Evolutionary conservation across 2,113 vertebrate genomes (phyloP).

Genomic region (Albula glossodonta): DNA sequence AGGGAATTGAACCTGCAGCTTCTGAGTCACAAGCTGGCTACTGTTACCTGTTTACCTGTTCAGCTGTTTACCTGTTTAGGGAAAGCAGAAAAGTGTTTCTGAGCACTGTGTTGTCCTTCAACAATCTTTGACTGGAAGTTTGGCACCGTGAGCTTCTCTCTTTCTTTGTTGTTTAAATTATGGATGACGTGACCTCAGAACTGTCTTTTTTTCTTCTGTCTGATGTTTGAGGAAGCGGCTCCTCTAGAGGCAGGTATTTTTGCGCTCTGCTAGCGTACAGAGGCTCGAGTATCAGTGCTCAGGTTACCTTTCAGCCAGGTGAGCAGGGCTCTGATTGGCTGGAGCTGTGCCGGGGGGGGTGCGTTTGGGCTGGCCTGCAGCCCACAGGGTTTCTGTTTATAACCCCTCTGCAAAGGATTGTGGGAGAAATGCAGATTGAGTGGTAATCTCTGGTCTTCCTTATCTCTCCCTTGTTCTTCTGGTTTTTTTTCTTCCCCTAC

Average conservation of each 20-base stretch:
- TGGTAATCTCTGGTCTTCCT: slow-evolving; percentile 6
- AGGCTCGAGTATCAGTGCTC: slow-evolving; percentile 35
- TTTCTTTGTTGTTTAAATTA: background rate
- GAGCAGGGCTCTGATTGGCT: slow-evolving; percentile 44
- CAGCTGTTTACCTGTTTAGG: background rate
- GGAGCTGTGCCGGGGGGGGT: slow-evolving; percentile 7
- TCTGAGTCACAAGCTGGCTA: too few species aligned
- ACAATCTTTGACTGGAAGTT: background rate
- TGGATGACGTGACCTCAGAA: background rate
- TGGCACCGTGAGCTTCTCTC: background rate
- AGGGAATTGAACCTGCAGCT: too few species aligned
- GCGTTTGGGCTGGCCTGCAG: slow-evolving; percentile 31
- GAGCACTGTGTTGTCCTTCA: background rate
- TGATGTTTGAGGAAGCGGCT: slow-evolving; percentile 3
- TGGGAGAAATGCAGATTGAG: slow-evolving; percentile 34
- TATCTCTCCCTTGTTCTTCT: background rate
- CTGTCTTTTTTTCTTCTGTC: too few species aligned
- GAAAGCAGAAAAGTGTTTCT: background rate
- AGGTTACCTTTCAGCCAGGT: slow-evolving; percentile 46
- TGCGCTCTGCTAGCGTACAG: slow-evolving; percentile 21
- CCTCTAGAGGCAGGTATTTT: slow-evolving; percentile 6
- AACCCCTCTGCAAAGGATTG: slow-evolving; percentile 35
- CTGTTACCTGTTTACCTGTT: background rate
- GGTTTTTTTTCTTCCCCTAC: background rate
- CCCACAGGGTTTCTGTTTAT: slow-evolving; percentile 24